Conservation (phyloP, 2,888 invertebrate species). For the Cetonia aurata region DNA sequence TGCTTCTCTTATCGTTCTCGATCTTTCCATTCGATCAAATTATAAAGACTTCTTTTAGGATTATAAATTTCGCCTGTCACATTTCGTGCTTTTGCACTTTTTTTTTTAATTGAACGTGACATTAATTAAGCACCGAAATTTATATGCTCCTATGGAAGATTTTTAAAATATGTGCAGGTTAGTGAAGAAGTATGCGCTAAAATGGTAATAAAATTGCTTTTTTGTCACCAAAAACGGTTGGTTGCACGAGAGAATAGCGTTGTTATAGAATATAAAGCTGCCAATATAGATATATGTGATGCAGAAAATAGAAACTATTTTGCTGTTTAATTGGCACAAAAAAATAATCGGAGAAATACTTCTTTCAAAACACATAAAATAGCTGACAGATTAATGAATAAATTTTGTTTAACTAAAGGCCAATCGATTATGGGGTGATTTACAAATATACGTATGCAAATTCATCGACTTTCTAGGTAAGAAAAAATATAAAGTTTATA, state of each 20-base stretch:
- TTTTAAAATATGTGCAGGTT: background rate
- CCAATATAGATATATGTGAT: too few relatives aligned
- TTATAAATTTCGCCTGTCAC: conserved; percentile 16
- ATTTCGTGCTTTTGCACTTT: conserved; percentile 17
- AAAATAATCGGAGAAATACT: too few relatives aligned
- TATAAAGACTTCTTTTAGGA: conserved; percentile 17
- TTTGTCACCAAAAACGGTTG: background rate
- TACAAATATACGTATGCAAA: too few relatives aligned
- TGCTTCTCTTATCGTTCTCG: conserved; percentile 13
- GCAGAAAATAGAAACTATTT: too few relatives aligned
- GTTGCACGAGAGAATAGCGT: background rate
- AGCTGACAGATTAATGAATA: too few relatives aligned
- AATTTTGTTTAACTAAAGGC: too few relatives aligned
- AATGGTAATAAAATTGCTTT: conserved; percentile 16
- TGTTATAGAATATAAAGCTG: too few relatives aligned
- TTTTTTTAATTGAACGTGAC: conserved; percentile 14
- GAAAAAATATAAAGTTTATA: too few relatives aligned
- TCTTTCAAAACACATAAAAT: too few relatives aligned
- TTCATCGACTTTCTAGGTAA: too few relatives aligned
- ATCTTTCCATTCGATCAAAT: conserved; percentile 26
- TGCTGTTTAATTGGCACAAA: too few relatives aligned
- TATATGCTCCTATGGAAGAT: background rate
- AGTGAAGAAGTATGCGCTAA: conserved; percentile 6
- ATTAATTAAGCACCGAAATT: conserved; percentile 20
- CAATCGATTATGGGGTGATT: too few relatives aligned